A percentile compares a stretch with the other conserved stretches of the same genome.
Conservation (phyloP, 2,888 invertebrate genomes). For the Drosophila hawaiiensis region DNA sequence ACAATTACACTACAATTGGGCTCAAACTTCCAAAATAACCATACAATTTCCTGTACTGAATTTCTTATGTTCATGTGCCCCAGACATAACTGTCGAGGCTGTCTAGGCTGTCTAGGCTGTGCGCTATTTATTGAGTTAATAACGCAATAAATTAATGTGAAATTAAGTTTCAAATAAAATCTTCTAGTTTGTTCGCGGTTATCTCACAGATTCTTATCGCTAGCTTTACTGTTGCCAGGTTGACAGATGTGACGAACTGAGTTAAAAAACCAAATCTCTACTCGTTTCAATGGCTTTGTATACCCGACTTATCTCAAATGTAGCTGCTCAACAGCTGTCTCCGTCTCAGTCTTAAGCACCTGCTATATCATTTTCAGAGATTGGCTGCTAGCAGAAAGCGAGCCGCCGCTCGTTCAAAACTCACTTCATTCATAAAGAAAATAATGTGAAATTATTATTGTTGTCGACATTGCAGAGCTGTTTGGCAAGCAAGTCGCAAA, state of each 20-base stretch:
- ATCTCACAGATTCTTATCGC: slow-evolving; percentile 44
- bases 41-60: not conserved
- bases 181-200: slow-evolving; percentile 1
- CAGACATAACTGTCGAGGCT: not conserved
- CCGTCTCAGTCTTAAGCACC: slow-evolving; percentile 1
- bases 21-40: not conserved
- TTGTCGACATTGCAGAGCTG: slow-evolving; percentile 25
- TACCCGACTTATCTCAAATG: slow-evolving; percentile 26
- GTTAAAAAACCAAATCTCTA: slow-evolving; percentile 14
- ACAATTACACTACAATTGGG: not conserved
- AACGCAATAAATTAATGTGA: slow-evolving; percentile 6
- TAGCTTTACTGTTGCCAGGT: slow-evolving; percentile 22
- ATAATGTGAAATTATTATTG: slow-evolving; percentile 62
- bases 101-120: not conserved
- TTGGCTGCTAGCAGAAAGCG: slow-evolving; percentile 17
- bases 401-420: slow-evolving; percentile 26
- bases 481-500: slow-evolving; percentile 59
- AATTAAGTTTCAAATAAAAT: slow-evolving; percentile 1
- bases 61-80: not conserved
- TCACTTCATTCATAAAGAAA: slow-evolving; percentile 52
- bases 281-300: not conserved
- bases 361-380: slow-evolving; percentile 14
- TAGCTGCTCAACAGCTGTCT: slow-evolving; percentile 27
- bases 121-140: not conserved
- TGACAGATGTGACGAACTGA: slow-evolving; percentile 22